A percentile compares a stretch with the other conserved stretches of the same genome.
Evolutionary conservation across 2,797 vertebrate species (phyloP).

Genomic region (Chaetodon trifasciatus): DNA sequence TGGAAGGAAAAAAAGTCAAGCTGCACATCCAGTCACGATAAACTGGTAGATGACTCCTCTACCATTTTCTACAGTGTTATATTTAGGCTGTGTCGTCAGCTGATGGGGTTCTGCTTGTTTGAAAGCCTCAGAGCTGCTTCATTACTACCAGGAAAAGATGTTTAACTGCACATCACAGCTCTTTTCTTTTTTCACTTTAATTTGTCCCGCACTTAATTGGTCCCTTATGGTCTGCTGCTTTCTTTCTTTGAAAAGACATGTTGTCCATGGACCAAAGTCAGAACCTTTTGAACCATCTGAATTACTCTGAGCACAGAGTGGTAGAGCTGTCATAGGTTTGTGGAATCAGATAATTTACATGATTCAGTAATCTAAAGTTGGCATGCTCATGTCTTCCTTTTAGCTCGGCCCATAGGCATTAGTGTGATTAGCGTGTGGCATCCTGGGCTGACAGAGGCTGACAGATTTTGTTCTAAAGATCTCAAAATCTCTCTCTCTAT

Average conservation of each 20-base stretch:
- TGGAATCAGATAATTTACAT: slow-evolving; percentile 58
- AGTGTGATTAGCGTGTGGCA: slow-evolving; percentile 63
- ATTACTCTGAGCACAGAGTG: slow-evolving; percentile 34
- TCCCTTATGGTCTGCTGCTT: slow-evolving; percentile 41
- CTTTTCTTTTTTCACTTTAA: slow-evolving; percentile 10
- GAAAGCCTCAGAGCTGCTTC: slow-evolving; percentile 22
- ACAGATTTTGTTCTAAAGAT: slow-evolving; percentile 42
- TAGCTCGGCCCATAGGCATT: slow-evolving; percentile 41
- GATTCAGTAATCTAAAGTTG: slow-evolving; percentile 51
- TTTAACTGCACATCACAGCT: slow-evolving; percentile 29
- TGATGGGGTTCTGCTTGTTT: slow-evolving; percentile 26
- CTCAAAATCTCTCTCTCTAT: slow-evolving; percentile 24
- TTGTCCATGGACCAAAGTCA: slow-evolving; percentile 17
- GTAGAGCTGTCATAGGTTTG: slow-evolving; percentile 41
- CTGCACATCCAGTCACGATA: neutral
- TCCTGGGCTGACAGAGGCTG: slow-evolving; percentile 25
- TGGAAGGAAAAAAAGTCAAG: neutral
- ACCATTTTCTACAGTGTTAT: slow-evolving; percentile 1
- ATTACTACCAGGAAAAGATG: slow-evolving; percentile 26
- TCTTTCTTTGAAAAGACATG: slow-evolving; percentile 39
- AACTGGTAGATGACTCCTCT: slow-evolving; percentile 1
- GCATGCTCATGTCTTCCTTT: slow-evolving; percentile 48
- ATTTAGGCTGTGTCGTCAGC: slow-evolving; percentile 25
- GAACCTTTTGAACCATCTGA: slow-evolving; percentile 24
- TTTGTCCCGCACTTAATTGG: slow-evolving; percentile 21